A percentile compares a stretch with the other conserved stretches of the same genome.
Conservation (phyloP, 2,888 invertebrate species). For the Bedellia somnulentella region DNA sequence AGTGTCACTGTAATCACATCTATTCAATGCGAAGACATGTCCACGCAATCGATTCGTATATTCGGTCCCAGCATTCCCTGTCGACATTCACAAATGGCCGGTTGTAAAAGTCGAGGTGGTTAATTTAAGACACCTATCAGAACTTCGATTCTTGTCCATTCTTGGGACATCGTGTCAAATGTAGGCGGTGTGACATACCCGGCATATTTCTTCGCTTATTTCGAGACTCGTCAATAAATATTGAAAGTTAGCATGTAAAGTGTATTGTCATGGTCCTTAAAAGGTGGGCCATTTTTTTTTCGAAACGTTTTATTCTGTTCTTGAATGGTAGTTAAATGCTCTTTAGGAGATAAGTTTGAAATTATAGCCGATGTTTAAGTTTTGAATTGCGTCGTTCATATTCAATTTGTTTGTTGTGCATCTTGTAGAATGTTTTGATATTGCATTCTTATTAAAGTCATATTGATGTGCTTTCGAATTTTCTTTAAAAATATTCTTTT, state of each 20-base stretch:
- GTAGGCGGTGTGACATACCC: constrained; percentile 39
- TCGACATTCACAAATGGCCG: constrained; percentile 33
- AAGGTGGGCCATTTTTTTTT: constrained; percentile 1
- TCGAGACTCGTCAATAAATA: constrained; percentile 4
- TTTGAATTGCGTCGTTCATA: too few relatives aligned
- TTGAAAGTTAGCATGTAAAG: constrained; percentile 5
- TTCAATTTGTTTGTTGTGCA: too few relatives aligned
- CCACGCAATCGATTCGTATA: constrained; percentile 17
- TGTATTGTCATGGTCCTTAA: constrained; percentile 4
- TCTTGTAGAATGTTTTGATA: too few relatives aligned
- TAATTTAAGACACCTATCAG: constrained; percentile 38
- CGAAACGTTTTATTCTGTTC: too few relatives aligned
- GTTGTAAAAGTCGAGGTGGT: constrained; percentile 34
- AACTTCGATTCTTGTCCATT: constrained; percentile 24
- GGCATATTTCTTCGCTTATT: constrained; percentile 23
- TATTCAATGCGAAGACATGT: constrained; percentile 22
- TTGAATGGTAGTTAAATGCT: too few relatives aligned
- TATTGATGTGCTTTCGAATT: too few relatives aligned
- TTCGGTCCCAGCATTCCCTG: constrained; percentile 26
- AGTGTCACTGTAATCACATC: constrained; percentile 22
- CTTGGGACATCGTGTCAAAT: constrained; percentile 21
- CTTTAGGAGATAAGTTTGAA: too few relatives aligned
- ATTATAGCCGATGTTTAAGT: too few relatives aligned
- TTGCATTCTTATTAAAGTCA: too few relatives aligned
- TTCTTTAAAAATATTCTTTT: too few relatives aligned